phyloP scores from a whole-genome alignment of 2,888 invertebrate genomes.

The Adelphocoris suturalis region DNA sequence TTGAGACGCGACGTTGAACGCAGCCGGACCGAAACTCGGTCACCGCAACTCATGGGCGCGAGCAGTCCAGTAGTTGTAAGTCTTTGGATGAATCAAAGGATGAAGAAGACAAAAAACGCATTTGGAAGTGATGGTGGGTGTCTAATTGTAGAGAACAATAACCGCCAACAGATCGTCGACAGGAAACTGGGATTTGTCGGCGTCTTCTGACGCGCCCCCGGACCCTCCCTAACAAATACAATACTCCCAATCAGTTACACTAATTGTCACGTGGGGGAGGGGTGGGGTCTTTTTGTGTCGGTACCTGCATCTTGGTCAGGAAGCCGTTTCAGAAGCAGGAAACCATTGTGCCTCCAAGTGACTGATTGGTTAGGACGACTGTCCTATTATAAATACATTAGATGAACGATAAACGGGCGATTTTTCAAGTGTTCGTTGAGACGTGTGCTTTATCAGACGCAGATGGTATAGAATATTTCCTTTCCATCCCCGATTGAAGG shows the following conservation, averaged over 20 bases:
- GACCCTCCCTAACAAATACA: constrained; percentile 1
- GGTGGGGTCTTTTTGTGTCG: not conserved
- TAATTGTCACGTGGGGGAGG: not conserved
- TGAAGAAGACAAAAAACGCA: not conserved
- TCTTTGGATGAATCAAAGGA: not conserved
- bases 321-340: not conserved
- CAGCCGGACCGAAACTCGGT: no score
- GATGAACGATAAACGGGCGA: not conserved
- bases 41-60: no score
- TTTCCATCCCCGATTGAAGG: no score
- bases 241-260: not conserved
- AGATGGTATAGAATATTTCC: no score
- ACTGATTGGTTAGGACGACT: not conserved
- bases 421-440: no score
- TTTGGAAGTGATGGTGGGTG: not conserved
- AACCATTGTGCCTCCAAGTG: not conserved
- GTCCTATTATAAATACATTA: not conserved
- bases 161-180: not conserved
- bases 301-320: not conserved
- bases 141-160: not conserved
- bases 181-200: not conserved
- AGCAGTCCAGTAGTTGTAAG: no score
- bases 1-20: no score
- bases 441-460: no score
- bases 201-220: not conserved